Evolutionary conservation across 2,797 vertebrate genomes (phyloP), one percentile per base, ranked within the genome.

Genomic region (Rhynchonycteris naso): DNA sequence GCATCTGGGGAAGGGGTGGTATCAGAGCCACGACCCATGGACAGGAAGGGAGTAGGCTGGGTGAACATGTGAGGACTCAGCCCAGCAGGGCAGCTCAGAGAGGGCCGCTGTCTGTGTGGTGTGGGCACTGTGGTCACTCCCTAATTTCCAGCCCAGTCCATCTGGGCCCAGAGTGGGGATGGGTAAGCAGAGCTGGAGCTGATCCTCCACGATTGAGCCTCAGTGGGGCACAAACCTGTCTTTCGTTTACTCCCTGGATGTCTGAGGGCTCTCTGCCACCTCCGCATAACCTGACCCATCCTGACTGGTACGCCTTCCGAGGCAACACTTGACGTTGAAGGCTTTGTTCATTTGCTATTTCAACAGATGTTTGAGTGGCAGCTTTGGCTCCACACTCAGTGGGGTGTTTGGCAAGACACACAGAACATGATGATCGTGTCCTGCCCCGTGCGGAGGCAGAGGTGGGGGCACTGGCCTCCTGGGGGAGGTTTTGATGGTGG

Each of bases 391-490:
- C 19, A 15, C 14, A 14, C 14, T 13, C 19, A 12, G 24, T 58
- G 65, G 16, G 43, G 47, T 14, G 54, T 54, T 52, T 71, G n/a
- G 65, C 79, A 26, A 10, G 30, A 6, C 21, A 18, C 33, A 56
- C 9, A 66, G 26, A n/a, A 24, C 14, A 1, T 9, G 2, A 6
- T 30, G 3, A 21, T 38, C 5, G 0, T 12, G n/a, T 54, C n/a
- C 43, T 38, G 30, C 2, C 26, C 54, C n/a, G 24, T 26, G 24
- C 0, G 30, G 71, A 58, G 56, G 21, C 21, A 58, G 56, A 22
- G 56, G 56, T 58, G 19, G 0, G 38, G 80, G 38, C 14, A 5
- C 1, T 30, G 58, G 69, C 33, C 58, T 5, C 66, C 13, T 43
- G 26, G 22, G 9, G 22, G 4, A 28, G 43, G n/a, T 61, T 58